Evolutionary conservation across 2,888 invertebrate genomes (phyloP).

Genomic region (Mesopsocus fuscifrons): DNA sequence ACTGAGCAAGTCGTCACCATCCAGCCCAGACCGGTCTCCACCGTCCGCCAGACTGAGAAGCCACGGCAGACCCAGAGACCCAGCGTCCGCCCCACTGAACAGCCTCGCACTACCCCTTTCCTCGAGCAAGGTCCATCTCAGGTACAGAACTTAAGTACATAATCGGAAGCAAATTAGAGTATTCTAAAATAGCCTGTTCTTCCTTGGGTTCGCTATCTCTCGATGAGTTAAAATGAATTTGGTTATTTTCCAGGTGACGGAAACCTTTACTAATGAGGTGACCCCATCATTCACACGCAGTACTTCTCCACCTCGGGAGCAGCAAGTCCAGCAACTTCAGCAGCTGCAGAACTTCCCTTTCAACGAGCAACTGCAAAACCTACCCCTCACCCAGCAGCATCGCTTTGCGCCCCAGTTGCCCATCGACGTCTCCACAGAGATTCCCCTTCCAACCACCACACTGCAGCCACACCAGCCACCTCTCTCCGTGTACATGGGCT

Average conservation of each 20-base stretch:
- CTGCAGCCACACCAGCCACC: conserved; percentile 60
- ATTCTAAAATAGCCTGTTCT: too few species aligned
- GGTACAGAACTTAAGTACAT: too few species aligned
- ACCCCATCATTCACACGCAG: background rate
- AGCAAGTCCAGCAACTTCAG: conserved; percentile 22
- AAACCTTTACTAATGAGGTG: background rate
- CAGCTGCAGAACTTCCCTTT: conserved; percentile 16
- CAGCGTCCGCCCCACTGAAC: background rate
- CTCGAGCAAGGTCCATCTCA: too few species aligned
- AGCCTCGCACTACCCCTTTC: too few species aligned
- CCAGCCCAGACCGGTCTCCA: background rate
- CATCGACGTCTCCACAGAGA: conserved; percentile 2
- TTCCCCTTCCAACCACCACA: conserved; percentile 14
- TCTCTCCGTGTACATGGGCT: conserved; percentile 53
- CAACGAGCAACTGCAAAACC: conserved; percentile 9
- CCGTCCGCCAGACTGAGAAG: background rate
- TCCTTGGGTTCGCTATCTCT: too few species aligned
- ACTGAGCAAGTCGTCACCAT: background rate
- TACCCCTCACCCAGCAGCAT: background rate
- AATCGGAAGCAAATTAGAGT: too few species aligned
- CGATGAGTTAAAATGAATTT: too few species aligned
- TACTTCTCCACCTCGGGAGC: background rate
- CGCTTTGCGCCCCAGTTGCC: background rate
- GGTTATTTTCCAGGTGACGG: background rate
- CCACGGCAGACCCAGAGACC: background rate